phyloP scores from a whole-genome alignment of 2,888 invertebrate genomes.

The Trichacis sp. region DNA sequence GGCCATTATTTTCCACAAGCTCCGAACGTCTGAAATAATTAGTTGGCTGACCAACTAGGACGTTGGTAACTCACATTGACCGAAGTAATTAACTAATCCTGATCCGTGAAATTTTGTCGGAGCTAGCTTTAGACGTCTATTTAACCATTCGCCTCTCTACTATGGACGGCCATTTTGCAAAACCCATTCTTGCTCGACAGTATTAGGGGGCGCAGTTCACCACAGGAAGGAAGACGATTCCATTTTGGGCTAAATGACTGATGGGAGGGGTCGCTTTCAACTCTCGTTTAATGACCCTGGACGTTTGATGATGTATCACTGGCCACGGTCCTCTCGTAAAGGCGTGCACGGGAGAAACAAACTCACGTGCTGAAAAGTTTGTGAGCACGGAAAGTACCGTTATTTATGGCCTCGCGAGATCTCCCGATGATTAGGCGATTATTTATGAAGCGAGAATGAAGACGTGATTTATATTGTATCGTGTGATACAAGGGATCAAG shows the following conservation, averaged over 20 bases:
- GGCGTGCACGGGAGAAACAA: conserved; percentile 21
- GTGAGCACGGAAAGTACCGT: conserved; percentile 19
- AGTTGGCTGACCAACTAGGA: conserved; percentile 35
- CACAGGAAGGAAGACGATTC: conserved; percentile 49
- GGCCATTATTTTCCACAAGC: conserved; percentile 37
- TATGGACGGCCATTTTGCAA: conserved; percentile 7
- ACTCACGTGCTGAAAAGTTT: conserved; percentile 32
- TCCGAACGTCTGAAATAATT: conserved; percentile 40
- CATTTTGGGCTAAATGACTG: conserved; percentile 66
- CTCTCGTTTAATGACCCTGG: conserved; percentile 57
- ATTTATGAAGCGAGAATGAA: conserved; percentile 1
- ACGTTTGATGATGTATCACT: conserved; percentile 62
- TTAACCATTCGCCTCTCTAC: conserved; percentile 20
- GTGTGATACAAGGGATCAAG: no score
- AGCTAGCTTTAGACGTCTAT: conserved; percentile 22
- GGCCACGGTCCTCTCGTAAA: conserved; percentile 21
- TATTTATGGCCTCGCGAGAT: conserved; percentile 22
- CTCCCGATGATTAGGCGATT: conserved; percentile 22
- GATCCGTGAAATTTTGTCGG: conserved; percentile 18
- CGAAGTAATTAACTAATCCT: conserved; percentile 30
- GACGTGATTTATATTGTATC: not conserved
- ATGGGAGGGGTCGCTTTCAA: conserved; percentile 56
- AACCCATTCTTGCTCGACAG: no score
- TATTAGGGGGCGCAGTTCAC: no score
- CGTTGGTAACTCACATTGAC: conserved; percentile 25